phyloP scores from a whole-genome alignment of 1,140 invertebrate species.

The Aphaenogaster rudis region DNA sequence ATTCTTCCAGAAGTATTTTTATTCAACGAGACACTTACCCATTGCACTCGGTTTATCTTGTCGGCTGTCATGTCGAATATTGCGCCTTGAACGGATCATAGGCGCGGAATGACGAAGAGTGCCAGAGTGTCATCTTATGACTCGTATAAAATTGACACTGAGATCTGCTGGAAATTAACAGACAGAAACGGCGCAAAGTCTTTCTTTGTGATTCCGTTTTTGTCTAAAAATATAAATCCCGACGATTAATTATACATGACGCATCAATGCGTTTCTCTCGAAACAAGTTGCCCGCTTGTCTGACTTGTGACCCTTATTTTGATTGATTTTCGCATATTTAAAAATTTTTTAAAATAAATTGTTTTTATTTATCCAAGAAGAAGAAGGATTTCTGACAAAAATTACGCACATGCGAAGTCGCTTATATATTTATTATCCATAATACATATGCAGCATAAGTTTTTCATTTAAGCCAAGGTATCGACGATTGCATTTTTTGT shows the following conservation, averaged over 20 bases:
- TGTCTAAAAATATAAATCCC: constrained; percentile 3
- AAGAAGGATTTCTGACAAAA: background rate
- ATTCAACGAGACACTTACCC: background rate
- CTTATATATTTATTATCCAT: background rate
- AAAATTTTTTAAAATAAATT: background rate
- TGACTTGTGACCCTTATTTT: background rate
- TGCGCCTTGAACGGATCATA: background rate
- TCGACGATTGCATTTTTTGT: background rate
- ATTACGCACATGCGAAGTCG: background rate
- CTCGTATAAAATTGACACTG: background rate
- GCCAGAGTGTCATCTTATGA: background rate
- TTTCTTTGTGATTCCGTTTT: background rate
- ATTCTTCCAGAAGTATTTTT: background rate
- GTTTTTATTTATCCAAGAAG: background rate
- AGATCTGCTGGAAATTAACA: background rate
- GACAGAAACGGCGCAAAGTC: background rate
- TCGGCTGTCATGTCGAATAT: background rate
- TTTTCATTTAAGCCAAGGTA: background rate
- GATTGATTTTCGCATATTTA: background rate
- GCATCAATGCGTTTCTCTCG: background rate
- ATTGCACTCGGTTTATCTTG: constrained; percentile 27
- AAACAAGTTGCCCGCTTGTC: background rate
- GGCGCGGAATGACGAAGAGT: background rate
- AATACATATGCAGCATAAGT: background rate
- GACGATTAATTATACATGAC: background rate